Evolutionary conservation across 2,113 vertebrate genomes (phyloP), one percentile per base, ranked within the genome.

Genomic region (Poeciliopsis turrubarensis): DNA sequence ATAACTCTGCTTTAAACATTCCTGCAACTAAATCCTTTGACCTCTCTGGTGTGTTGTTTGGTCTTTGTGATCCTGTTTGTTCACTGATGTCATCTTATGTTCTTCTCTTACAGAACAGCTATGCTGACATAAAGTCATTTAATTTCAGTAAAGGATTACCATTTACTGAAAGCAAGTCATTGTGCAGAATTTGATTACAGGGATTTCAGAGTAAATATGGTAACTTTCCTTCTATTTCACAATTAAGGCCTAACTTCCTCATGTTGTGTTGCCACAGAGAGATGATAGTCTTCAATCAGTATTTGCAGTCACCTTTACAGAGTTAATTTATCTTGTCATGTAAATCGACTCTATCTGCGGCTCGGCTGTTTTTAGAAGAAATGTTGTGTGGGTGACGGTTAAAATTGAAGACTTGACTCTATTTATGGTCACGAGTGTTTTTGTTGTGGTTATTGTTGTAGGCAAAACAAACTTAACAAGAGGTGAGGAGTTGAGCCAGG

Each of bases 401-500:
- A 9, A 67, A 68, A 74, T 7, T 17, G 65, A 60, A 73, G 81
- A 60, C 84, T 41, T 65, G 47, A 34, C 72, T 78, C 73, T 78
- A 77, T 87, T 87, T 78, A 80, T 68, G 72, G 79, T 79, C 79
- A 70, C 64, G 72, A 41, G 62, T 89, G 73, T 86, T 79, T 74
- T 86, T 82, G 72, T 86, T 73, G 65, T 65, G 26, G 70, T 77
- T 73, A 64, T 73, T 82, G 67, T 70, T 80, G 80, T 79, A 86
- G 81, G 80, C 79, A 82, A 75, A 64, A 70, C 70, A 69, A 60
- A 76, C 61, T 72, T 60, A 81, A 82, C 69, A 80, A 82, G 77
- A 75, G 82, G 69, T 78, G 68, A 87, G 80, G 67, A 71, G 74
- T 85, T 68, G 72, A 66, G 83, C 67, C 86, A 86, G 80, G 81